Evolutionary conservation across 2,113 vertebrate genomes (phyloP).

Genomic region (Dipodomys ordii): DNA sequence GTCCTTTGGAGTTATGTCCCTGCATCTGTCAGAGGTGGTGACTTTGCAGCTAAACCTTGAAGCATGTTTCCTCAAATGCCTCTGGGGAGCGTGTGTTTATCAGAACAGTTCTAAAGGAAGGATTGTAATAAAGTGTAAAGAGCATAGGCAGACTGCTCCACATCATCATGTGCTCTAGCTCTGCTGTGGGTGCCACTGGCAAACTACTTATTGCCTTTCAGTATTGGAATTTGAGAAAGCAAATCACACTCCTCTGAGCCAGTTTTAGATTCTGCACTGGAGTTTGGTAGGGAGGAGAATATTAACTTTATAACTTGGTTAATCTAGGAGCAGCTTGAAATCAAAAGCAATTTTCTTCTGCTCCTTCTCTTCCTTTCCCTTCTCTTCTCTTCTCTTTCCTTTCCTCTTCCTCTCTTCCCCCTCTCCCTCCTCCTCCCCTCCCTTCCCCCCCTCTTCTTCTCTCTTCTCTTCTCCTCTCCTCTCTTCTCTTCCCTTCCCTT

Average conservation of each 20-base stretch:
- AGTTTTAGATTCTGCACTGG: not conserved
- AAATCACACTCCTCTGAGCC: not conserved
- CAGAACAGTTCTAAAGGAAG: not conserved
- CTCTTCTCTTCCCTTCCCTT: not conserved
- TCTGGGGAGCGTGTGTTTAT: not conserved
- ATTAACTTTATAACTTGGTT: not conserved
- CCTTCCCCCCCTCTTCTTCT: too few relatives aligned
- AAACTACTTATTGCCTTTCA: not conserved
- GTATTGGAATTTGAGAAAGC: not conserved
- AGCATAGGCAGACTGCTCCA: not conserved
- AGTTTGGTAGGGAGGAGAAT: not conserved
- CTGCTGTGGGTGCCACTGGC: not conserved
- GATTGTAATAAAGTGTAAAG: not conserved
- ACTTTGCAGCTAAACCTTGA: not conserved
- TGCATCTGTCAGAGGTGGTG: not conserved
- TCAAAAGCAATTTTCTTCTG: not conserved
- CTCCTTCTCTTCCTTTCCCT: not conserved
- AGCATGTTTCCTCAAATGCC: not conserved
- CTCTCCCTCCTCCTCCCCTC: too few relatives aligned
- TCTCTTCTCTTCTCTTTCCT: not conserved
- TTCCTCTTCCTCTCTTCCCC: too few relatives aligned
- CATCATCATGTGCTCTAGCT: not conserved
- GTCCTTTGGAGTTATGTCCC: not conserved
- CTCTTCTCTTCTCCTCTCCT: too few relatives aligned
- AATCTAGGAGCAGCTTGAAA: not conserved